phyloP scores from a whole-genome alignment of 2,797 vertebrate species.

The Xenopus petersii region DNA sequence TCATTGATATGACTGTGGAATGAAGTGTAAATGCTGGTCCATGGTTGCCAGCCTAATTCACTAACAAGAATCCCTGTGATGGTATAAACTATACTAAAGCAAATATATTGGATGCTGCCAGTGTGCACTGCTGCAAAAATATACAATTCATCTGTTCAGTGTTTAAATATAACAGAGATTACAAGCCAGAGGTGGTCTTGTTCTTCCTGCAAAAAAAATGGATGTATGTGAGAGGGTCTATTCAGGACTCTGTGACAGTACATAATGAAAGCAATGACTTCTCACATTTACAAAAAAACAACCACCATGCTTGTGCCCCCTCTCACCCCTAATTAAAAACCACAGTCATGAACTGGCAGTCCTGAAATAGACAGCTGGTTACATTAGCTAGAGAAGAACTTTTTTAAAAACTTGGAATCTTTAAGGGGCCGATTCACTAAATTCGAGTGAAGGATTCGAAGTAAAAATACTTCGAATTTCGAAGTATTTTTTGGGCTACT shows the following conservation, averaged over 20 bases:
- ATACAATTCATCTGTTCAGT: constrained; percentile 15
- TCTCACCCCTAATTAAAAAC: constrained; percentile 39
- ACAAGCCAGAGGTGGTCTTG: constrained; percentile 21
- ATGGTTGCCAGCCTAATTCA: constrained; percentile 28
- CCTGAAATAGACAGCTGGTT: constrained; percentile 31
- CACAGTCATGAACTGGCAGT: constrained; percentile 34
- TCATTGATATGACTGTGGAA: constrained; percentile 19
- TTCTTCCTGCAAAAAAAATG: constrained; percentile 10
- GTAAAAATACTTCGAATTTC: too few species aligned
- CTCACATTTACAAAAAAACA: constrained; percentile 21
- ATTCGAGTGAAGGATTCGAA: too few species aligned
- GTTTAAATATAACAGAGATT: constrained; percentile 13
- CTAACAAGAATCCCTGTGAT: constrained; percentile 27
- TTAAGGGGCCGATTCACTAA: too few species aligned
- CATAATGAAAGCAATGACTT: constrained; percentile 27
- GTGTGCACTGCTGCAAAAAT: constrained; percentile 19
- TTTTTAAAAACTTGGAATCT: neutral
- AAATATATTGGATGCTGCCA: constrained; percentile 17
- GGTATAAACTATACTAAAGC: constrained; percentile 20
- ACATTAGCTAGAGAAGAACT: constrained; percentile 3
- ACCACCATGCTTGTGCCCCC: constrained; percentile 17
- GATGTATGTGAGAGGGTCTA: constrained; percentile 15
- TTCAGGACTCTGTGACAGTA: constrained; percentile 24
- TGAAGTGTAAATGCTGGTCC: constrained; percentile 16
- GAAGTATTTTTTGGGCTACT: too few species aligned